Evolutionary conservation across 1,140 invertebrate species (phyloP).

Genomic region (Neotoxoptera formosana): DNA sequence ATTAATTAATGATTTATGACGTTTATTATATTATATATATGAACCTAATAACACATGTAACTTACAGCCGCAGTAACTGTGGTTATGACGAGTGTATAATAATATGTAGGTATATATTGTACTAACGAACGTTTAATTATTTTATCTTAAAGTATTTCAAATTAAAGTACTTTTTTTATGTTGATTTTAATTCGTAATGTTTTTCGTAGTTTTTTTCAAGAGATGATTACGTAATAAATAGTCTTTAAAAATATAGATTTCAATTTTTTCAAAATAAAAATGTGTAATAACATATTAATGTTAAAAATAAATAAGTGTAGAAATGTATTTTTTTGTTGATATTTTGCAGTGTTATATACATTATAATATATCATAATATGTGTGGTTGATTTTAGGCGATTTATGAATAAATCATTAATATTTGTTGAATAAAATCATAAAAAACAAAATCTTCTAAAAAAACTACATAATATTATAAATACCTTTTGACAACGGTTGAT

Average conservation of each 20-base stretch:
- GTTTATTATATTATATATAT: neutral
- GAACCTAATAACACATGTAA: conserved; percentile 19
- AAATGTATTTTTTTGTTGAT: neutral
- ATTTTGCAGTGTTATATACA: neutral
- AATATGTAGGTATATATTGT: neutral
- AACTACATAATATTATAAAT: neutral
- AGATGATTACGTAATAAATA: neutral
- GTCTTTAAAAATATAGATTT: neutral
- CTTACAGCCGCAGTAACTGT: neutral
- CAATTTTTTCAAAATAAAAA: neutral
- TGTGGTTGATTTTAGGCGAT: neutral
- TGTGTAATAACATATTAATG: no score
- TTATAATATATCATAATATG: no score
- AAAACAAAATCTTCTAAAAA: neutral
- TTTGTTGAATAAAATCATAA: neutral
- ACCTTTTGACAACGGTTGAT: neutral
- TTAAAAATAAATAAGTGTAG: neutral
- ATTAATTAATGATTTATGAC: neutral
- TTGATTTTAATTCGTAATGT: neutral
- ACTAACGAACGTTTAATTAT: no score
- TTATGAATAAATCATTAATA: neutral
- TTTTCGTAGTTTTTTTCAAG: neutral
- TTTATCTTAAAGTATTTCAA: conserved; percentile 6
- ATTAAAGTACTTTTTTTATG: neutral
- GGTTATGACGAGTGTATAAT: neutral